phyloP scores from a whole-genome alignment of 1,140 invertebrate species.

The Brachionus paranguensis region DNA sequence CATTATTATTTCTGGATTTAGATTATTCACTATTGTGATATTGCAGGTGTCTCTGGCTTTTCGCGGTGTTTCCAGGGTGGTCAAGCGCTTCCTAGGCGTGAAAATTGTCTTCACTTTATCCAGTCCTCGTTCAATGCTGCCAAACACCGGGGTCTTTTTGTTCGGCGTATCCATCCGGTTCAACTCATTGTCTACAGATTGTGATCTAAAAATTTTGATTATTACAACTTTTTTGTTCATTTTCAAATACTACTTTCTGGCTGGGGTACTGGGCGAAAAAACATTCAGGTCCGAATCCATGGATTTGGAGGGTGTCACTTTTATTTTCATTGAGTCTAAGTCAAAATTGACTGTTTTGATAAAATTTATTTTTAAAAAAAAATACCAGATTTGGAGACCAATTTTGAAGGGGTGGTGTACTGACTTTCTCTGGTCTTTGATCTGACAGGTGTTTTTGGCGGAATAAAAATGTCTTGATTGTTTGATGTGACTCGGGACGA shows the following conservation, averaged over 20 bases:
- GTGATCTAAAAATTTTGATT: constrained; percentile 44
- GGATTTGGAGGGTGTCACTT: constrained; percentile 57
- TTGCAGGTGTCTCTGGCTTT: constrained; percentile 49
- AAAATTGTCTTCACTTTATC: constrained; percentile 65
- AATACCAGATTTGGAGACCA: constrained; percentile 34
- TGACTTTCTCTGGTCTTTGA: constrained; percentile 43
- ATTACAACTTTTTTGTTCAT: not conserved
- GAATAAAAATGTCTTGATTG: constrained; percentile 53
- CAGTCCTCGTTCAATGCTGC: constrained; percentile 66
- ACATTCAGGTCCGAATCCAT: constrained; percentile 56
- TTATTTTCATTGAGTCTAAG: constrained; percentile 44
- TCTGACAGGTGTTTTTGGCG: constrained; percentile 48
- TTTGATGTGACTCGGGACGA: not conserved
- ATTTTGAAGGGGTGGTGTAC: constrained; percentile 40
- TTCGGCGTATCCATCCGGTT: constrained; percentile 44
- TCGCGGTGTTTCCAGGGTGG: constrained; percentile 48
- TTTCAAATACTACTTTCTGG: constrained; percentile 46
- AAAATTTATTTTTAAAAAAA: too few species aligned
- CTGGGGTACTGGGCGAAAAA: constrained; percentile 42
- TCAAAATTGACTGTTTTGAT: constrained; percentile 19
- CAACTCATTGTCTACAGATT: constrained; percentile 54
- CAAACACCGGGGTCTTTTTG: constrained; percentile 58
- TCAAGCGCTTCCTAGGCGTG: constrained; percentile 62
- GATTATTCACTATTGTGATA: constrained; percentile 18
- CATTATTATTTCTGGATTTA: constrained; percentile 31